Base-by-base conservation (phyloP, 2,888 invertebrate species). In the Drosophila nr. perissopoda region DNA sequence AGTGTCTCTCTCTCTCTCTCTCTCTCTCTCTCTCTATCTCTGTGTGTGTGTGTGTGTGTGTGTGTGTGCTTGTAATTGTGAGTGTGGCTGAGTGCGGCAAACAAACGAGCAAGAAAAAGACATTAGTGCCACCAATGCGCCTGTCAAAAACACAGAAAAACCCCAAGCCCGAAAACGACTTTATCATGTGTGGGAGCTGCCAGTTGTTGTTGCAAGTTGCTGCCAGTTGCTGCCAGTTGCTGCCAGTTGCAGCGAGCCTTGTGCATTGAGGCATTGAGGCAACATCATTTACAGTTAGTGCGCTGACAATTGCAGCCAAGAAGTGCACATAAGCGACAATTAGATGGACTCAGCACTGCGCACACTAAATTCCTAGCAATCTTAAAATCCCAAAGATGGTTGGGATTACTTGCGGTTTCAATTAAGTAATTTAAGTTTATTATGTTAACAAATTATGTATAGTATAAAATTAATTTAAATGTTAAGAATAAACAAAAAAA, bases 221-320 rank as follows among this genome's bases (percentile, higher is more conserved):
- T 21, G 42, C 38, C 18, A 18, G 38, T 38, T 38, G 38, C 18
- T 21, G 42, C 38, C 18, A 18, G 38, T 38, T 38, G 38, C 18
- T 21, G 42, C 49, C 49, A 46, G 25, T 16, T 52, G 52, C 54
- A 65, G n/a, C 33, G 29, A 61, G 59, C 40, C 53, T 62, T 58
- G 64, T 70, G 79, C 76, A 74, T 76, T 71, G 81, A 79, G 76
- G 62, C 78, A 83, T 81, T 70, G 66, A 64, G 66, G 51, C 42
- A 70, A 82, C 85, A 88, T 85, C 83, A 88, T 83, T 85, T 79
- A 70, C 88, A 83, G 84, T 85, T 85, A 83, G 83, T 68, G 58
- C 62, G 62, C 67, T 79, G 79, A 88, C 88, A 84, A 79, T 83
- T 70, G 70, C 51, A 64, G 70, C 57, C 54, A 66, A 68, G 58